Percentiles rank a stretch among this genome's conserved stretches.
Conservation (phyloP, 2,113 vertebrate genomes). For the Callionymus lyra region DNA sequence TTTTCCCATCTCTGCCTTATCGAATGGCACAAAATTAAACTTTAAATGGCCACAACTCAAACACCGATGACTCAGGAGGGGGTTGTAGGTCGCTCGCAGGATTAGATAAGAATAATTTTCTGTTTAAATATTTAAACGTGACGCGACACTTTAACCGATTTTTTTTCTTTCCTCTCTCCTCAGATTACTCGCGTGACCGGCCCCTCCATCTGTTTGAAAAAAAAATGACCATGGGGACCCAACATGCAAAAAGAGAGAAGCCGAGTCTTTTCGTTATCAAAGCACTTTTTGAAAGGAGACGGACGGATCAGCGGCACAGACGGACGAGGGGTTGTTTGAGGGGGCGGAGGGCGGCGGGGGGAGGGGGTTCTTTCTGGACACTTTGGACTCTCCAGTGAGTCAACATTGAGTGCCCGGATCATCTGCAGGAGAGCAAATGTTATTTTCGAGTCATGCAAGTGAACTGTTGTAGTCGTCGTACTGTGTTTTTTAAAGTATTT, state of each 20-base stretch:
- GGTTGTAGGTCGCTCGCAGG: too few relatives aligned
- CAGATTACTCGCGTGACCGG: slow-evolving; percentile 55
- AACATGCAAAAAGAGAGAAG: slow-evolving; percentile 23
- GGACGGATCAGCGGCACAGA: slow-evolving; percentile 18
- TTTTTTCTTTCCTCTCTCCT: not conserved
- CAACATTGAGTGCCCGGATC: too few relatives aligned
- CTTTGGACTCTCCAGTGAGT: too few relatives aligned
- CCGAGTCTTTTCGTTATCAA: slow-evolving; percentile 20
- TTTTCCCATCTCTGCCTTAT: too few relatives aligned
- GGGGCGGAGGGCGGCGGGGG: not conserved
- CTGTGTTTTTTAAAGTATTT: slow-evolving; percentile 55
- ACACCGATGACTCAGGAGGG: too few relatives aligned
- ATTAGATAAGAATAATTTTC: too few relatives aligned
- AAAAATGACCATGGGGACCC: slow-evolving; percentile 38
- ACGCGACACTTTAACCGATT: too few relatives aligned
- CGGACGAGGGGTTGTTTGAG: slow-evolving; percentile 8
- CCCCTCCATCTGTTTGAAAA: slow-evolving; percentile 10
- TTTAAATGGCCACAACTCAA: too few relatives aligned
- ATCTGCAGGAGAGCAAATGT: too few relatives aligned
- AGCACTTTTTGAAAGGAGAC: slow-evolving; percentile 49
- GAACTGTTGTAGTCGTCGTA: slow-evolving; percentile 40
- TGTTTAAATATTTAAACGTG: too few relatives aligned
- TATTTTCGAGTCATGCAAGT: not conserved
- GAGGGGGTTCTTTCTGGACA: not conserved
- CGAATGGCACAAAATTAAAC: too few relatives aligned